These are phyloP conservation scores for Salvator merianae DNA, from an alignment of 2,113 vertebrate species.

Conservation along the genomic window DNA sequence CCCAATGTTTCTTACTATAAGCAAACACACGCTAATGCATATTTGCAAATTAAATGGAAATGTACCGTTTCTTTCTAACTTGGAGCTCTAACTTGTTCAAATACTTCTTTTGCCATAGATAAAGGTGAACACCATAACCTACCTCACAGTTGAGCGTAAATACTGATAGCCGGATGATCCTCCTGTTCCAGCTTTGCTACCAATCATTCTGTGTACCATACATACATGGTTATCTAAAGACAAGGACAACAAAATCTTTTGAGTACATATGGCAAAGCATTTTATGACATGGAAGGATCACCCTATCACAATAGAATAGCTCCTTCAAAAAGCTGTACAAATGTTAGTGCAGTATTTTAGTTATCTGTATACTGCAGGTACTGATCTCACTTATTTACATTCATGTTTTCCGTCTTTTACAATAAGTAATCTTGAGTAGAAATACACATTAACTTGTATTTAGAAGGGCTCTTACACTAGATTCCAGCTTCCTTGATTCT, in stretches of 20 bases:
- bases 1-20: no score
- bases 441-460: no score
- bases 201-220: constrained; percentile 97
- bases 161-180: constrained; percentile 97
- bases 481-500: no score
- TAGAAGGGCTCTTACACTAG: no score
- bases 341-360: neutral
- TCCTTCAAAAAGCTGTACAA: neutral
- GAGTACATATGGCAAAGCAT: neutral
- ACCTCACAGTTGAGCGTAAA: constrained; percentile 95
- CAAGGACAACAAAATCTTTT: neutral
- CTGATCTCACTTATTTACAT: neutral
- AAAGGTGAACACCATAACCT: constrained; percentile 9
- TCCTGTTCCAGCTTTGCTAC: constrained; percentile 90
- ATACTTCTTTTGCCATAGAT: neutral
- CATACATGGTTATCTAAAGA: constrained; percentile 92
- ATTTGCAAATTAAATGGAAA: neutral
- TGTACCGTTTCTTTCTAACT: neutral
- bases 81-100: neutral
- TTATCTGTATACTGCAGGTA: neutral
- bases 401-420: neutral
- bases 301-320: neutral
- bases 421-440: no score
- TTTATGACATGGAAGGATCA: neutral
- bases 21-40: neutral